Evolutionary conservation across 2,888 invertebrate species (phyloP).

Genomic region (Taphrorychus bicolor): DNA sequence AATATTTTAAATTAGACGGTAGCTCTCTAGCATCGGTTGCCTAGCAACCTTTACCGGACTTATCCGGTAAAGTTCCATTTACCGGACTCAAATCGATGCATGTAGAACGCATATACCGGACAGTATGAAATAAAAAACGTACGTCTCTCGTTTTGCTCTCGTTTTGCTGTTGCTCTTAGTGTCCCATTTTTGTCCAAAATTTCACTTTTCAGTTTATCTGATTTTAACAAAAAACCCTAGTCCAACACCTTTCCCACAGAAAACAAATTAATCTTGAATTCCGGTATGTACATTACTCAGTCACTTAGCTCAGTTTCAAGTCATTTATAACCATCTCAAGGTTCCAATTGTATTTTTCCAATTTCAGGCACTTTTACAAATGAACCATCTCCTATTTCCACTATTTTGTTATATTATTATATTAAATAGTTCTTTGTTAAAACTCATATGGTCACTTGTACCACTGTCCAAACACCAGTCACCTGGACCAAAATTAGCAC

Average conservation of each 20-base stretch:
- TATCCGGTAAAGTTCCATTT: too few relatives aligned
- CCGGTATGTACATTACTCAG: slow-evolving; percentile 41
- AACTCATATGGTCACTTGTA: slow-evolving; percentile 36
- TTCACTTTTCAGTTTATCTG: slow-evolving; percentile 14
- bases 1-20: too few relatives aligned
- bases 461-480: too few relatives aligned
- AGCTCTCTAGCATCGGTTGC: too few relatives aligned
- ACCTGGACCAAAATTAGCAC: too few relatives aligned
- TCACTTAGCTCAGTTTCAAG: slow-evolving; percentile 35
- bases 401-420: slow-evolving; percentile 25
- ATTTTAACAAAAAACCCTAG: not conserved
- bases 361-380: slow-evolving; percentile 31
- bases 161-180: slow-evolving; percentile 13
- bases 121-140: too few relatives aligned
- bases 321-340: slow-evolving; percentile 45
- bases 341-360: slow-evolving; percentile 45
- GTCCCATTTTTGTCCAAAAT: slow-evolving; percentile 8
- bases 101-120: too few relatives aligned
- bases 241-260: slow-evolving; percentile 39
- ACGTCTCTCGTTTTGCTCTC: too few relatives aligned
- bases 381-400: slow-evolving; percentile 39
- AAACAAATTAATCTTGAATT: slow-evolving; percentile 45
- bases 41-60: too few relatives aligned
- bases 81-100: too few relatives aligned
- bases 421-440: not conserved